Evolutionary conservation across 1,140 invertebrate species (phyloP).

Genomic region (Pseudomyrmex dendroicus): DNA sequence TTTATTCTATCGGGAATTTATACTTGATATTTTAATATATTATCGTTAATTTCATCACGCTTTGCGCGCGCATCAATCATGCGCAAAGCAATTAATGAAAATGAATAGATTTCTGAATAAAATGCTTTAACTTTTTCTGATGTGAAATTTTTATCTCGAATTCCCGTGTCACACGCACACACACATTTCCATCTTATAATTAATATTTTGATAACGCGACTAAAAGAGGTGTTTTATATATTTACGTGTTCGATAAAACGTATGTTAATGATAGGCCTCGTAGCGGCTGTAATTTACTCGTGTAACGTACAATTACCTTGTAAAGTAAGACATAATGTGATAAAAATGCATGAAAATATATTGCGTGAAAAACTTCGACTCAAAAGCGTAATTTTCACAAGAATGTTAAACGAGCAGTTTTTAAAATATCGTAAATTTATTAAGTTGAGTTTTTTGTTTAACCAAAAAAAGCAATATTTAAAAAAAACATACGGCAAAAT

Average conservation of each 20-base stretch:
- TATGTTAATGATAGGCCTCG: conserved; percentile 12
- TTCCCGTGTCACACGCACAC: too few relatives aligned
- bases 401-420: too few relatives aligned
- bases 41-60: too few relatives aligned
- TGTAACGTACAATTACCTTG: conserved; percentile 31
- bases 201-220: conserved; percentile 6
- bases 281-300: conserved; percentile 21
- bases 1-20: background rate
- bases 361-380: too few relatives aligned
- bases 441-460: too few relatives aligned
- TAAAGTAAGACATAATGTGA: background rate
- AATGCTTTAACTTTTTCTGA: background rate
- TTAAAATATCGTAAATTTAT: too few relatives aligned
- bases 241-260: background rate
- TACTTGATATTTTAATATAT: background rate
- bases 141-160: too few relatives aligned
- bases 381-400: too few relatives aligned
- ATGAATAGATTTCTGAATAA: background rate
- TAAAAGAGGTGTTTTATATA: background rate
- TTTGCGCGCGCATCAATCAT: background rate
- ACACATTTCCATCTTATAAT: background rate
- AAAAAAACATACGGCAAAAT: too few relatives aligned
- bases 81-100: background rate
- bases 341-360: too few relatives aligned
- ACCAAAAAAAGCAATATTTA: too few relatives aligned